Evolutionary conservation across 2,113 vertebrate genomes (phyloP), one percentile per base, ranked within the genome.

Genomic region (Edolisoma coerulescens): DNA sequence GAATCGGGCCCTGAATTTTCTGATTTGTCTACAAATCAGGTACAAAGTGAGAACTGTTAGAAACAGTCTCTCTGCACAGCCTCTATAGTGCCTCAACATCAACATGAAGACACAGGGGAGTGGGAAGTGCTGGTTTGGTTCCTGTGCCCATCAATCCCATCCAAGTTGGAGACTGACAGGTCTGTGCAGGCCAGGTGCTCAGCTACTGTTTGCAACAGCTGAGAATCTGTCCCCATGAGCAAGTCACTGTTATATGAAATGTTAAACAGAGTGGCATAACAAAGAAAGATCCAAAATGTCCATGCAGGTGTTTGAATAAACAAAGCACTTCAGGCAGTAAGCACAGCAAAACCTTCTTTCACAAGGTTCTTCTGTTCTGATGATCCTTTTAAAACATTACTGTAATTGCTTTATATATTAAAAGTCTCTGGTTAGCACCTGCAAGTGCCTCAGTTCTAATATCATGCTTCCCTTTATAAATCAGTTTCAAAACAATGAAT

Each of bases 281-380:
- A 91, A 70, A 91, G 53, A 70, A 61, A 82, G 45, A 69, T 44
- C n/a, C 28, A 74, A 94, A 74, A 54, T 26, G 19, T 54, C 84
- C 95, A 95, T 89, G 86, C 76, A 81, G 37, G 37, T 75, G 17
- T 92, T 81, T n/a, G 50, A 95, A 84, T 57, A 67, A 83, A 87
- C 61, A 87, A 82, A 57, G 61, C 80, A 89, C 54, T 91, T 85
- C 83, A 93, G 77, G 79, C 85, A 95, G 35, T 63, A 87, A 90
- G 93, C 89, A 95, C 68, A 88, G 70, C 74, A 91, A 93, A 85
- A 85, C 8, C 68, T 84, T 77, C 80, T 83, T 81, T 94, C 67
- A 84, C 84, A 88, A 81, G 61, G 45, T 88, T 86, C 67, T 82
- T 95, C 63, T 79, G 35, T 71, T 96, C 68, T 56, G 30, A 45